phyloP scores from a whole-genome alignment of 2,888 invertebrate genomes.

The Dolichomitus sp. region DNA sequence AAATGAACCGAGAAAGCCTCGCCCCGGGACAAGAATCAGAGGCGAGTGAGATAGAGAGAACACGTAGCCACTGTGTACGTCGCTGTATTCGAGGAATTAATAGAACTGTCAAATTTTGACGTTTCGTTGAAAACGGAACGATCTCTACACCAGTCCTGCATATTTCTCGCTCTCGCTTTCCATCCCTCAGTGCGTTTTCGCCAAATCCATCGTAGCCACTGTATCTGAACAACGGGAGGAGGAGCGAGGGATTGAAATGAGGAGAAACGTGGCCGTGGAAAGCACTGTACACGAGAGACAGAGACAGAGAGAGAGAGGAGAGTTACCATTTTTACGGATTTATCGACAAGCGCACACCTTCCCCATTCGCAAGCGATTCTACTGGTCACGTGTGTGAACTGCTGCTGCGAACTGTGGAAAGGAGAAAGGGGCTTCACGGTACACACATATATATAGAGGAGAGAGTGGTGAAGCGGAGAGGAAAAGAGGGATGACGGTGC shows the following conservation, averaged over 20 bases:
- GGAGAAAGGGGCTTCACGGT: slow-evolving; percentile 24
- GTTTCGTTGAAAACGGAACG: slow-evolving; percentile 64
- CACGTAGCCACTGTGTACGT: slow-evolving; percentile 35
- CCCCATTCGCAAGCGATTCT: slow-evolving; percentile 53
- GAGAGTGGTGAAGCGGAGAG: not conserved
- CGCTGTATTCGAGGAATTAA: slow-evolving; percentile 74
- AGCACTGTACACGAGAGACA: slow-evolving; percentile 1
- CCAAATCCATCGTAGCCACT: slow-evolving; percentile 51
- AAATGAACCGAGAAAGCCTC: slow-evolving; percentile 39
- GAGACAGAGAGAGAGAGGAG: not conserved
- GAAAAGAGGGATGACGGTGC: slow-evolving; percentile 35
- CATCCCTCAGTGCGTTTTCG: slow-evolving; percentile 19
- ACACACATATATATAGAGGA: not conserved
- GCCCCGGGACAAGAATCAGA: slow-evolving; percentile 27
- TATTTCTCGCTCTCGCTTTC: slow-evolving; percentile 30
- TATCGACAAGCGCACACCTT: slow-evolving; percentile 62
- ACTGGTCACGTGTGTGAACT: slow-evolving; percentile 55
- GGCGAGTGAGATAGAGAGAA: not conserved
- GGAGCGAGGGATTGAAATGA: not conserved
- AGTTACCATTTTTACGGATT: slow-evolving; percentile 63
- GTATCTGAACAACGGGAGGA: slow-evolving; percentile 45
- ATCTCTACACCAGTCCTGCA: slow-evolving; percentile 4
- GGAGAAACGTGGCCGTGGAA: not conserved
- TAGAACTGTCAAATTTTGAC: slow-evolving; percentile 80
- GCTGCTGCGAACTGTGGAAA: slow-evolving; percentile 34